phyloP scores from a whole-genome alignment of 2,113 vertebrate genomes.

The Oreochromis spilurus region DNA sequence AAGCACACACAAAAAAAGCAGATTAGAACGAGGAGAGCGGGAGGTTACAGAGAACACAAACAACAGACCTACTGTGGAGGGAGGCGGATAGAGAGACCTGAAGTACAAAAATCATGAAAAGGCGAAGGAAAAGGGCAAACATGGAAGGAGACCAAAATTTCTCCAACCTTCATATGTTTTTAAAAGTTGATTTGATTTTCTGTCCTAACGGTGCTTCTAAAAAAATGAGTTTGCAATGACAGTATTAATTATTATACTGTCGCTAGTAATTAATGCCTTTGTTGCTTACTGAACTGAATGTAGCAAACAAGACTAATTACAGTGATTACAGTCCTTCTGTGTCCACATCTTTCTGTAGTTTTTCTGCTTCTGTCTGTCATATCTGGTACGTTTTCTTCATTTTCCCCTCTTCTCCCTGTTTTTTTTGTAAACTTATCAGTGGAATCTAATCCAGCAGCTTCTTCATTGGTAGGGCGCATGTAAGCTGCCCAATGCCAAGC shows the following conservation, averaged over 20 bases:
- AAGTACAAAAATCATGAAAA: background rate
- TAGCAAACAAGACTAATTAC: background rate
- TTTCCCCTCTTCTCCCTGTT: background rate
- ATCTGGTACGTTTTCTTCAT: background rate
- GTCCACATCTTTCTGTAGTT: background rate
- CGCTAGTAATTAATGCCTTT: background rate
- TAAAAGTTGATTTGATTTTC: background rate
- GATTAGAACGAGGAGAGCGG: background rate
- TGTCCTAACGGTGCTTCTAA: background rate
- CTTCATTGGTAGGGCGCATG: background rate
- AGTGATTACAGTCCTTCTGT: background rate
- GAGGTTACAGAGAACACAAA: background rate
- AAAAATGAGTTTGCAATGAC: background rate
- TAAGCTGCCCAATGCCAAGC: background rate
- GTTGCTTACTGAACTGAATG: background rate
- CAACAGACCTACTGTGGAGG: background rate
- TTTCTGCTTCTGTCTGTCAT: background rate
- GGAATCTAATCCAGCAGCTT: constrained; percentile 10
- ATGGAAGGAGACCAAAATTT: background rate
- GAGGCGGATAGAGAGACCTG: background rate
- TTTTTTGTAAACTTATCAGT: background rate
- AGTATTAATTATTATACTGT: background rate
- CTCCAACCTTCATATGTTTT: background rate
- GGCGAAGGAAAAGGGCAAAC: background rate
- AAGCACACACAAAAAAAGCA: background rate